Evolutionary conservation across 1,140 invertebrate species (phyloP), one percentile per base, ranked within the genome.

Genomic region (Gryllus bimaculatus): DNA sequence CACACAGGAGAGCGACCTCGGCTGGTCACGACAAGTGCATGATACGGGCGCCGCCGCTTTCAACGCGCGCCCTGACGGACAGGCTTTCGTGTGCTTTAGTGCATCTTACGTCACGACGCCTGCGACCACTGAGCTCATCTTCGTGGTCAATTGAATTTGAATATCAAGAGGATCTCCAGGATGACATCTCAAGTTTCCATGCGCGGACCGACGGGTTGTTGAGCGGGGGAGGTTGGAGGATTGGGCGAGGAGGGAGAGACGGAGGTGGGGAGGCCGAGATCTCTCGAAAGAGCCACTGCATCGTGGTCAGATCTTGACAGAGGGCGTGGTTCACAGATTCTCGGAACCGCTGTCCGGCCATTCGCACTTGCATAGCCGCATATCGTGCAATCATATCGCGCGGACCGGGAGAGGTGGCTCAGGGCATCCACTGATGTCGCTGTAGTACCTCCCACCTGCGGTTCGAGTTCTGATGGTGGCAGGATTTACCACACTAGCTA

Each of bases 91-190:
- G 54, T 66, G 54, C 54, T 66, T 66, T 66, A 66, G 54, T 7
- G 54, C 54, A 66, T 66, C 54, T 66, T 66, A 66, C 54, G 54
- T 66, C 54, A 66, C 54, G 54, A 66, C 10, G 18, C 54, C 18
- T 7, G 54, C 54, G 54, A 13, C 54, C 54, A 13, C 0, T 66
- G 54, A 66, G 54, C 54, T 18, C 54, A 66, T 66, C 54, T 18
- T 66, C 54, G 54, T 18, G 54, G 54, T 66, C 54, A 66, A 66
- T 66, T 66, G 54, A 66, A 66, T 66, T 66, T 66, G 54, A 66
- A 66, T 66, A 66, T 66, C 54, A 66, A 66, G 54, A 18, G 54
- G 54, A 18, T 66, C 54, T 66, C 18, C 54, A 66, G 18, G 54
- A 66, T 66, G 54, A 66, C 54, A 66, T 66, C 54, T 66, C 54